phyloP scores from a whole-genome alignment of 1,140 invertebrate genomes.

The Diprion similis region DNA sequence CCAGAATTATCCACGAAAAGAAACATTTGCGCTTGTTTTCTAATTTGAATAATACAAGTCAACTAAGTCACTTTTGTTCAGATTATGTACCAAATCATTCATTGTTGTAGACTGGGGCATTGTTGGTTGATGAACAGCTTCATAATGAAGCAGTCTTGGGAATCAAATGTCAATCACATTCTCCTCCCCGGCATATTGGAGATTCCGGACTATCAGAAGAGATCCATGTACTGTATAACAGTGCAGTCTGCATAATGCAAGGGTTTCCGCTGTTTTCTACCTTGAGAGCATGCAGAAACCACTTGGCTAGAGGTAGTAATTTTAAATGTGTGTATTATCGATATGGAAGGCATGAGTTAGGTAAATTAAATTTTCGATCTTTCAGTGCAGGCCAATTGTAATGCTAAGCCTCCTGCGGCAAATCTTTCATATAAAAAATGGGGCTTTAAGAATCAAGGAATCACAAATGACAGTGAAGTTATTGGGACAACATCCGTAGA shows the following conservation, averaged over 20 bases:
- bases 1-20: background rate
- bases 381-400: slow-evolving; percentile 76
- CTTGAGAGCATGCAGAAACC: slow-evolving; percentile 78
- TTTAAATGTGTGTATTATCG: slow-evolving; percentile 33
- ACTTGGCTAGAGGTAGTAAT: slow-evolving; percentile 77
- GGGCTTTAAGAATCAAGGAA: slow-evolving; percentile 79
- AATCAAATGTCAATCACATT: slow-evolving; percentile 84
- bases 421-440: slow-evolving; percentile 82
- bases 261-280: slow-evolving; percentile 85
- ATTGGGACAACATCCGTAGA: slow-evolving; percentile 78
- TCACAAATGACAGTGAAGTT: slow-evolving; percentile 79
- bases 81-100: slow-evolving; percentile 10
- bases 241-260: slow-evolving; percentile 80
- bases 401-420: slow-evolving; percentile 65
- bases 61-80: slow-evolving; percentile 5
- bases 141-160: slow-evolving; percentile 81
- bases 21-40: background rate
- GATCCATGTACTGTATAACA: slow-evolving; percentile 80
- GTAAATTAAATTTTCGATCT: slow-evolving; percentile 31
- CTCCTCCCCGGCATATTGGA: slow-evolving; percentile 65
- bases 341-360: slow-evolving; percentile 13
- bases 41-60: background rate
- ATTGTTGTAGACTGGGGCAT: slow-evolving; percentile 70
- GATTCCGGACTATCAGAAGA: slow-evolving; percentile 76
- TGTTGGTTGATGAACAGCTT: slow-evolving; percentile 84